Percentiles rank a stretch among this genome's conserved stretches.
Conservation (phyloP, 2,113 vertebrate genomes). For the Sphyrna mokarran region DNA sequence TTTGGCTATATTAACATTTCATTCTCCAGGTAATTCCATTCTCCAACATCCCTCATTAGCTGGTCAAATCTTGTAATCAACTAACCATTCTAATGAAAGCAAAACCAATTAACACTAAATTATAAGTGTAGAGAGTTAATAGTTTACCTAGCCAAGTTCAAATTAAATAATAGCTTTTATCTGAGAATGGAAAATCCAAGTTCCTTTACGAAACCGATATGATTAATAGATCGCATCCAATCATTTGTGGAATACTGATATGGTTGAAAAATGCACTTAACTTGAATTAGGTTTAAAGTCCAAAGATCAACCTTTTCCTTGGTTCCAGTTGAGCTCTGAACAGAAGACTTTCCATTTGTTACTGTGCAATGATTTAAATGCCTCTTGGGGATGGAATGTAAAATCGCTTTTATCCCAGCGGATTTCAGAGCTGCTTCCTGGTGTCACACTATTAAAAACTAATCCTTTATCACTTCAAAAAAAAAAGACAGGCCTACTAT, state of each 20-base stretch:
- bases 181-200: not conserved
- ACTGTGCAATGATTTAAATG: not conserved
- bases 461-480: not conserved
- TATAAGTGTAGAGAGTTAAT: not conserved
- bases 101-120: not conserved
- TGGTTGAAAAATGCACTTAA: not conserved
- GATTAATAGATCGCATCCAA: not conserved
- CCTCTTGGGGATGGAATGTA: not conserved
- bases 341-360: conserved; percentile 1
- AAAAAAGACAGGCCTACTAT: not conserved
- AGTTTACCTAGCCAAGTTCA: not conserved
- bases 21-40: not conserved
- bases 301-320: not conserved
- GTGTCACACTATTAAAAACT: not conserved
- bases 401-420: not conserved
- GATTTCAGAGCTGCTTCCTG: not conserved
- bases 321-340: not conserved
- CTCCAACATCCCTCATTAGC: not conserved
- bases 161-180: not conserved
- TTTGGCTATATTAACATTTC: not conserved
- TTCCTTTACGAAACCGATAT: not conserved
- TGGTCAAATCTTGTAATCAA: not conserved
- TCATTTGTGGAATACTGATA: not conserved
- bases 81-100: not conserved
- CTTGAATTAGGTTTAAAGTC: not conserved